phyloP scores from a whole-genome alignment of 2,797 vertebrate genomes.

The Argya squamiceps region DNA sequence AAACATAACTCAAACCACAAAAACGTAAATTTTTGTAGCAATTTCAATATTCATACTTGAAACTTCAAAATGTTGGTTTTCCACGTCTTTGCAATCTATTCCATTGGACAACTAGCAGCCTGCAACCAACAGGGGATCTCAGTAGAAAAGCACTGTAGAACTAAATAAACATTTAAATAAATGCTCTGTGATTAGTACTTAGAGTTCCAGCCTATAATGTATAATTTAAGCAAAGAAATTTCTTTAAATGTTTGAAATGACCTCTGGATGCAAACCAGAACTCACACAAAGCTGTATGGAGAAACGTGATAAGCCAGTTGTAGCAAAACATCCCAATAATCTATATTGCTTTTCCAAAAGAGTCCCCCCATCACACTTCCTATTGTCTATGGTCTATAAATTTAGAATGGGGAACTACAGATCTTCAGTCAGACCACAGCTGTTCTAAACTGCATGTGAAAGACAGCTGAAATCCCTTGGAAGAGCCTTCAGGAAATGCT shows the following conservation, averaged over 20 bases:
- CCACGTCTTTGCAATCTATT: not conserved
- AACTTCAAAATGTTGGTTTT: not conserved
- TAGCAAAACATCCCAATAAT: not conserved
- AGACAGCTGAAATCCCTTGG: not conserved
- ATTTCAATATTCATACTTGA: not conserved
- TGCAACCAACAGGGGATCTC: not conserved
- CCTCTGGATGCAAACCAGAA: not conserved
- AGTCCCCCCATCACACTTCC: not conserved
- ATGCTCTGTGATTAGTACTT: not conserved
- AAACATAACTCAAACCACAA: not conserved
- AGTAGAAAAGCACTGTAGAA: not conserved
- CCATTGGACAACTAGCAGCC: not conserved
- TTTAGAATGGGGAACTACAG: not conserved
- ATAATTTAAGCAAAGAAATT: not conserved
- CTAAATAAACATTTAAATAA: not conserved
- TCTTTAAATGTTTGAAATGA: not conserved
- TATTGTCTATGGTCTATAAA: not conserved
- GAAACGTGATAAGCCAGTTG: not conserved
- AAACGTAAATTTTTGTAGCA: not conserved
- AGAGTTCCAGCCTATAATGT: not conserved
- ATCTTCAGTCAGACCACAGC: not conserved
- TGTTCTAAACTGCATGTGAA: not conserved
- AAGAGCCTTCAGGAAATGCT: not conserved
- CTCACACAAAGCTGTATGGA: not conserved
- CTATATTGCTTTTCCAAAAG: not conserved